Conservation (phyloP, 2,888 invertebrate genomes). For the Aleiodes alternator region DNA sequence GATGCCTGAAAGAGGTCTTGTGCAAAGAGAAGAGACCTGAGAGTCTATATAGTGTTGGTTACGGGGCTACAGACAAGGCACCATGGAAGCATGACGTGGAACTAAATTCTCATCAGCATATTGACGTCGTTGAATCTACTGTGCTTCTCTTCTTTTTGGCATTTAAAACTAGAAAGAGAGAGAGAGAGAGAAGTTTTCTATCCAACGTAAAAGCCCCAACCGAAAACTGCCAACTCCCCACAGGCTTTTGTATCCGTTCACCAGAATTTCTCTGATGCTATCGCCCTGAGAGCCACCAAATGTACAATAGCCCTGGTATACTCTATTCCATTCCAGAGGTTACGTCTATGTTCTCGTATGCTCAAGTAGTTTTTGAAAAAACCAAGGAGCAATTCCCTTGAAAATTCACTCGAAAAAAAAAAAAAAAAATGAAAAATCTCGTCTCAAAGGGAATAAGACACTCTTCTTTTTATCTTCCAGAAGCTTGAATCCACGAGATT, state of each 20-base stretch:
- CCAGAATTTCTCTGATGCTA: constrained; percentile 15
- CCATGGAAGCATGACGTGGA: constrained; percentile 60
- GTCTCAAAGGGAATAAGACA: constrained; percentile 27
- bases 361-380: constrained; percentile 38
- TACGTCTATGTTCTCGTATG: constrained; percentile 44
- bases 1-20: no score
- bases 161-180: background rate
- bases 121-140: constrained; percentile 51
- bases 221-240: constrained; percentile 9
- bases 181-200: background rate
- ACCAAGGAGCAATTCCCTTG: constrained; percentile 8
- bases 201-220: background rate
- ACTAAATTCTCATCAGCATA: constrained; percentile 65
- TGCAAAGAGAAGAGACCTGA: no score
- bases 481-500: constrained; percentile 19
- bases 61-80: constrained; percentile 48
- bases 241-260: background rate
- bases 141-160: background rate
- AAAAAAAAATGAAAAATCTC: no score
- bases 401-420: constrained; percentile 6
- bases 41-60: no score
- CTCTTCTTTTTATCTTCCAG: background rate
- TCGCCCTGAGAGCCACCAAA: constrained; percentile 5
- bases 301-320: constrained; percentile 14
- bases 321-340: constrained; percentile 39